These are phyloP conservation scores for Setophaga petechia DNA, from an alignment of 2,113 vertebrate genomes.

Conservation along the genomic window DNA sequence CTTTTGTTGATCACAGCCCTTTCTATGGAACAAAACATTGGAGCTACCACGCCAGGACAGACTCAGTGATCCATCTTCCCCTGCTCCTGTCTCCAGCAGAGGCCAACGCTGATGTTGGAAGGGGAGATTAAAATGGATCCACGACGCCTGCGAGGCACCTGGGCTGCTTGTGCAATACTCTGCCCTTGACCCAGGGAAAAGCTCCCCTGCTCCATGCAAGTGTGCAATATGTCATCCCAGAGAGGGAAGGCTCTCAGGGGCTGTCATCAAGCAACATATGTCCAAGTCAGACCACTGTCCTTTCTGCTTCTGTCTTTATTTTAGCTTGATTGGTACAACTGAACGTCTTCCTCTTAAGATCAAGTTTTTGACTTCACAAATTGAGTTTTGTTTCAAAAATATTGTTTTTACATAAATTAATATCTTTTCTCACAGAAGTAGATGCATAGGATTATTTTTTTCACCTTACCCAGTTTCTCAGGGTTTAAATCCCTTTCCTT, in stretches of 20 bases:
- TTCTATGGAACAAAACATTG: conserved; percentile 12
- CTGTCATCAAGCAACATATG: neutral
- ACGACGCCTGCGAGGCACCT: neutral
- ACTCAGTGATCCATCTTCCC: conserved; percentile 27
- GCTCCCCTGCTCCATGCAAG: neutral
- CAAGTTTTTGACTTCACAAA: neutral
- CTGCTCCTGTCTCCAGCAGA: neutral
- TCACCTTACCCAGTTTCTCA: neutral
- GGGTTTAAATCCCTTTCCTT: neutral
- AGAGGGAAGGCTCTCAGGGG: neutral
- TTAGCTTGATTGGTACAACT: neutral
- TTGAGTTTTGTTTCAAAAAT: neutral
- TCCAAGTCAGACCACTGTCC: neutral
- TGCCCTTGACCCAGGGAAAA: neutral
- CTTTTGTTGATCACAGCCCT: conserved; percentile 32
- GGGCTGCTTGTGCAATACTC: neutral
- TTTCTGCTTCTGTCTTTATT: neutral
- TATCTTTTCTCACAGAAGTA: neutral
- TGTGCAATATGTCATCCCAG: neutral
- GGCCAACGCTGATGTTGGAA: neutral
- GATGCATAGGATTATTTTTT: neutral
- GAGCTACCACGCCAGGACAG: neutral
- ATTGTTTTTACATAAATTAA: neutral
- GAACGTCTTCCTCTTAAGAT: neutral
- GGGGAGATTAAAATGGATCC: neutral